These are phyloP conservation scores for Scopus umbretta DNA, from an alignment of 2,113 vertebrate genomes.

Conservation along the genomic window DNA sequence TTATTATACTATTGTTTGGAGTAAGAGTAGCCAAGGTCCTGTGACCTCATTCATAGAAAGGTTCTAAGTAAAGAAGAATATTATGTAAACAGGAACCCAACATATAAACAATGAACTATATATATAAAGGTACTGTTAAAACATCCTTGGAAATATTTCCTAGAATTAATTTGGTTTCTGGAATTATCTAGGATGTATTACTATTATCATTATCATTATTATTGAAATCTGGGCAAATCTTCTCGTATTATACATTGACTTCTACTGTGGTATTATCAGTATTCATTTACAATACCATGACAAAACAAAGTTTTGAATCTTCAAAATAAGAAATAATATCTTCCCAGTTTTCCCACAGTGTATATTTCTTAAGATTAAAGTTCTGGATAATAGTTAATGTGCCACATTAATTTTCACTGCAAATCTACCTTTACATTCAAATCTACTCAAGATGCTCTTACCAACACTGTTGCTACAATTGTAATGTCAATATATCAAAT, in stretches of 20 bases:
- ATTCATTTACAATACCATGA: neutral
- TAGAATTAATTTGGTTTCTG: neutral
- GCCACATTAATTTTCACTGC: neutral
- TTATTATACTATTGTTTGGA: neutral
- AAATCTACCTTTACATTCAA: neutral
- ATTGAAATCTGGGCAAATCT: neutral
- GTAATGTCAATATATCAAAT: neutral
- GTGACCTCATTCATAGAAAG: neutral
- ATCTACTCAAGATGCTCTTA: neutral
- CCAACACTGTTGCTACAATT: neutral
- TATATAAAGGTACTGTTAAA: neutral
- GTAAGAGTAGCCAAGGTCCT: neutral
- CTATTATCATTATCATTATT: neutral
- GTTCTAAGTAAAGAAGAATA: neutral
- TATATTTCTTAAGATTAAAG: neutral
- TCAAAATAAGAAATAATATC: neutral
- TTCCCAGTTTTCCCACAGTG: neutral
- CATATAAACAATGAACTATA: neutral
- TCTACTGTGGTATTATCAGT: neutral
- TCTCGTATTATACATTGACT: neutral
- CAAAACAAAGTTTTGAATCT: neutral
- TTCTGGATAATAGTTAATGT: neutral
- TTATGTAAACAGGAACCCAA: neutral
- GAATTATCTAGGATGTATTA: neutral
- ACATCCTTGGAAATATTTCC: neutral